Evolutionary conservation across 2,797 vertebrate genomes (phyloP).

Genomic region (Siniperca scherzeri): DNA sequence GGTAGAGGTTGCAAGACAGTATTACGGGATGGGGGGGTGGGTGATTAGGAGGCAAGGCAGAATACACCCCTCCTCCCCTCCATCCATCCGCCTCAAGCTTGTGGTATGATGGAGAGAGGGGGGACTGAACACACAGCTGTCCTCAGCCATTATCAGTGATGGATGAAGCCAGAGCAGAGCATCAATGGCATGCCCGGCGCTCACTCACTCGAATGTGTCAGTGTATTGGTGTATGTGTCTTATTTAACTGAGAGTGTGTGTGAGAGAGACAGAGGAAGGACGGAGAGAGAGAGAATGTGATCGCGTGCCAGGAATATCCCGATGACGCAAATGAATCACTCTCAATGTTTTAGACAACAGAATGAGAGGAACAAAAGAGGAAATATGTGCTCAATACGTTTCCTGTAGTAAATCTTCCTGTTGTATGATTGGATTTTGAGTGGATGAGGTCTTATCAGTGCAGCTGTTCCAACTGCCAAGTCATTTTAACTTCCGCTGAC

Average conservation of each 20-base stretch:
- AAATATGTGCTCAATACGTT: conserved; percentile 53
- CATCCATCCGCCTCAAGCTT: conserved; percentile 67
- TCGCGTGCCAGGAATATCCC: conserved; percentile 54
- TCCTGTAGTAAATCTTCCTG: conserved; percentile 56
- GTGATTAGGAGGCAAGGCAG: conserved; percentile 73
- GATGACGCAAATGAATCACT: conserved; percentile 68
- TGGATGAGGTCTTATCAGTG: conserved; percentile 59
- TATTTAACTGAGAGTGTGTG: conserved; percentile 40
- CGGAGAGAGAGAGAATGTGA: conserved; percentile 28
- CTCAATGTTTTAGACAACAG: conserved; percentile 34
- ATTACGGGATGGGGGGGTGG: conserved; percentile 56
- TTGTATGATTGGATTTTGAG: conserved; percentile 50
- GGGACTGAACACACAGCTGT: conserved; percentile 87
- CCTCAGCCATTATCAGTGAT: conserved; percentile 86
- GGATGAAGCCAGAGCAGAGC: conserved; percentile 87
- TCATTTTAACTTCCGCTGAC: conserved; percentile 45
- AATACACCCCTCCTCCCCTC: conserved; percentile 79
- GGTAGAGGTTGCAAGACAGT: conserved; percentile 51
- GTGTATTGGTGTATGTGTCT: conserved; percentile 56
- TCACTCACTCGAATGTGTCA: conserved; percentile 75
- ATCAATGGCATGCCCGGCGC: conserved; percentile 81
- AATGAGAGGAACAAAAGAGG: conserved; percentile 63
- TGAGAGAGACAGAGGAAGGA: conserved; percentile 37
- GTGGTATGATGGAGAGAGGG: conserved; percentile 79
- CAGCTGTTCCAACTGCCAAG: conserved; percentile 71